Evolutionary conservation across 1,140 invertebrate species (phyloP), one percentile per base, ranked within the genome.

Genomic region (Euura saliciscinereae): DNA sequence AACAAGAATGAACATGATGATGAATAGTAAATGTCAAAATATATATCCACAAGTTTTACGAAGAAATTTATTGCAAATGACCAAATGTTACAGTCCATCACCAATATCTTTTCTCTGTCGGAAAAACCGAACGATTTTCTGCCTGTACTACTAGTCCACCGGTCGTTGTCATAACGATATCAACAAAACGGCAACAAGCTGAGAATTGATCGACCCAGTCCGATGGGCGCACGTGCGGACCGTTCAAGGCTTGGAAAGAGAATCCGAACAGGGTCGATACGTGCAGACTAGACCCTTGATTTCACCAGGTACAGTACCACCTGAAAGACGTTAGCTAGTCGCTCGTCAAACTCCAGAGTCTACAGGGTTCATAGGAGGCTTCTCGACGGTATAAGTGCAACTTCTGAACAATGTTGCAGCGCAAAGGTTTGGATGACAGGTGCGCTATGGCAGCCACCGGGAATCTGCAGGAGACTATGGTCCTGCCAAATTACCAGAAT

Each of bases 321-420:
- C 28, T 44, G 13, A 67, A 44, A 67, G 8, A 42, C 28, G 42
- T 28, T 28, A 28, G 28, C 28, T 28, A 28, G 28, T 42, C 28
- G 11, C 28, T 8, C 8, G 66, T 67, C 43, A 4, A 4, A 28
- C 28, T 28, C 28, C 28, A 28, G 28, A 28, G 28, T 28, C 28
- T 28, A 28, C 28, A 28, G 28, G 28, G 28, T 28, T 28, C 1
- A 28, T 28, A 28, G 28, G 28, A 28, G 28, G 28, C 28, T 28
- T 28, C 28, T 28, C 28, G 28, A 28, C 28, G 28, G 28, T 28
- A 28, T 28, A 28, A 28, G 28, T 65, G 13, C 69, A 44, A 59
- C 51, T 59, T 11, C 51, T 28, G 51, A n/a, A 59, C 28, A 71
- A 79, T 80, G 78, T 69, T 80, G 69, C 73, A 78, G 65, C 71